Evolutionary conservation across 2,797 vertebrate species (phyloP).

Genomic region (Sternarchorhynchus goeldii): DNA sequence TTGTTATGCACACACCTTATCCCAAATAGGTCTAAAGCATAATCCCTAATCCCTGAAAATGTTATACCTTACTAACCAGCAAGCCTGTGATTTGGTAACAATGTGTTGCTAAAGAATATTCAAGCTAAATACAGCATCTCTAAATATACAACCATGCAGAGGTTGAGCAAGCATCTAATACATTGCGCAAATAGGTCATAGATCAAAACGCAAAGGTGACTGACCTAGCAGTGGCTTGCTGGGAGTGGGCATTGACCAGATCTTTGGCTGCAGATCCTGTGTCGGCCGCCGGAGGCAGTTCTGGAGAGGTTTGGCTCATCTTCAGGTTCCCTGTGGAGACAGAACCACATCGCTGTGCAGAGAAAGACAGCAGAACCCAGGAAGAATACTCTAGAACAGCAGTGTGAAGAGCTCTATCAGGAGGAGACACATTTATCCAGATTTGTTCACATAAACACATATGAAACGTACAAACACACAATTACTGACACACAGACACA

Average conservation of each 20-base stretch:
- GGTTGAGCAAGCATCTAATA: not conserved
- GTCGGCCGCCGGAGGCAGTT: conserved; percentile 80
- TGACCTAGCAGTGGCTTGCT: conserved; percentile 83
- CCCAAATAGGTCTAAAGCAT: too few relatives aligned
- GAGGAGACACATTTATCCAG: too few relatives aligned
- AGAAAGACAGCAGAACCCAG: not conserved
- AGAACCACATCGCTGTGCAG: not conserved
- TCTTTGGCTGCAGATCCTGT: conserved; percentile 76
- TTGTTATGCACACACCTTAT: too few relatives aligned
- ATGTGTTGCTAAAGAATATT: too few relatives aligned
- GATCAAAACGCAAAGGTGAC: conserved; percentile 40
- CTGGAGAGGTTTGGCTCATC: conserved; percentile 88
- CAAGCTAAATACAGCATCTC: not conserved
- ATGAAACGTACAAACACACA: too few relatives aligned
- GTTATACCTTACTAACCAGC: too few relatives aligned
- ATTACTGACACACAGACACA: too few relatives aligned
- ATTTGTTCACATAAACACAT: too few relatives aligned
- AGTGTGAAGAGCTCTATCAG: too few relatives aligned
- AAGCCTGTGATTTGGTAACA: too few relatives aligned
- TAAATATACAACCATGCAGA: conserved; percentile 33
- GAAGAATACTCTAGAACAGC: not conserved
- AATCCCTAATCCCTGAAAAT: too few relatives aligned
- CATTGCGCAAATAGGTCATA: not conserved
- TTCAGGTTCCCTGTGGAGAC: conserved; percentile 75
- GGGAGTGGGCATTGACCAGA: conserved; percentile 84